Percentiles rank a stretch among this genome's conserved stretches.
These are phyloP conservation scores for Sarcoramphus papa DNA, from an alignment of 2,797 vertebrate genomes.

Conservation along the genomic window DNA sequence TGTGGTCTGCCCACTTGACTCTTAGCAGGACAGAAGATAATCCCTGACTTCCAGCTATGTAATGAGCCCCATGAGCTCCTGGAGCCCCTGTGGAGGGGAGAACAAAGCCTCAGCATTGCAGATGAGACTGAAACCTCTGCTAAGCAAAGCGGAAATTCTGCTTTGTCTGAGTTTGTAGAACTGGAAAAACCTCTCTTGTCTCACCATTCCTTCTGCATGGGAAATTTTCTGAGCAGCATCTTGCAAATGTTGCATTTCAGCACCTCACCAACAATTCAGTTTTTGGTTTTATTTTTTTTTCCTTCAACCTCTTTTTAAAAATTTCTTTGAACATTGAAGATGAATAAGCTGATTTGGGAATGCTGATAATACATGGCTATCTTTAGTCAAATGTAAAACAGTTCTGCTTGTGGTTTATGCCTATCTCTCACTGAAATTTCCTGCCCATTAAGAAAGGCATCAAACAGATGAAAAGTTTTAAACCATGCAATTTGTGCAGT, in stretches of 20 bases:
- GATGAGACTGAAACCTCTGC: background rate
- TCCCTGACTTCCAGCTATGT: background rate
- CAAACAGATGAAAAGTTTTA: background rate
- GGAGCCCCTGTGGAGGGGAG: accelerated
- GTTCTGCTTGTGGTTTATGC: background rate
- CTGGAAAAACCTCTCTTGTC: background rate
- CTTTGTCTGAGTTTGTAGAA: background rate
- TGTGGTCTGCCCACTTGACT: background rate
- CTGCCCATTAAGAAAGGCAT: background rate
- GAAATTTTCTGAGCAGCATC: background rate
- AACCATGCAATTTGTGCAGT: background rate
- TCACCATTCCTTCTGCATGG: background rate
- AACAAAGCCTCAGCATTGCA: background rate
- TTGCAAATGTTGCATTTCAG: background rate
- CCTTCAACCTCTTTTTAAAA: background rate
- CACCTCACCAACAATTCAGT: background rate
- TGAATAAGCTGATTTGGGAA: background rate
- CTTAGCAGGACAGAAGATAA: background rate
- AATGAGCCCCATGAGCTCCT: background rate
- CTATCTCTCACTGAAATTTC: background rate
- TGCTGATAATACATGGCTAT: background rate
- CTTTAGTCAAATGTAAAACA: background rate
- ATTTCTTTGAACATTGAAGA: background rate
- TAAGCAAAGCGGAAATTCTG: background rate
- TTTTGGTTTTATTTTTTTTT: background rate